Conservation (phyloP, 53 echinoderm and acorn worm genomes). For the Paracentrotus lividus region DNA sequence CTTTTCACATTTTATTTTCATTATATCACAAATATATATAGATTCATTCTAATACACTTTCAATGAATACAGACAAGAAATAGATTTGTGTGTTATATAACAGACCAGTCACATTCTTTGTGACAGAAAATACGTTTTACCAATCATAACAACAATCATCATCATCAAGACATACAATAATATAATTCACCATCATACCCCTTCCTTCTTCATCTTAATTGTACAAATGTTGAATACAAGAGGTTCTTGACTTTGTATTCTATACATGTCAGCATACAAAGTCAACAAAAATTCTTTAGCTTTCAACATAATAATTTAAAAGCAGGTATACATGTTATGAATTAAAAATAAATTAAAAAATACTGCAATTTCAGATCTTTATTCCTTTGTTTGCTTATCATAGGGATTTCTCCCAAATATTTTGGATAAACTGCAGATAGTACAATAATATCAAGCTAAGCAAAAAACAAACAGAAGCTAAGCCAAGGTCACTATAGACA, state of each 20-base stretch:
- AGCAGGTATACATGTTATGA: not conserved
- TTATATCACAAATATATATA: conserved; percentile 72
- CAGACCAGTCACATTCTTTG: conserved; percentile 8
- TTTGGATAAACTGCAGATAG: no score
- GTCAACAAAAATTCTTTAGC: not conserved
- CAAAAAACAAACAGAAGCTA: no score
- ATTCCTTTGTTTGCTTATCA: no score
- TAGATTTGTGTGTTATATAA: conserved; percentile 28
- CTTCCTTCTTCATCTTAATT: not conserved
- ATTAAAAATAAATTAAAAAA: not conserved
- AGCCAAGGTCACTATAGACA: no score
- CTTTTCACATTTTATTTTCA: conserved; percentile 21
- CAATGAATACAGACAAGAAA: conserved; percentile 39
- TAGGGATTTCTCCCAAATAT: no score
- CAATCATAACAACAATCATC: not conserved
- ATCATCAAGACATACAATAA: not conserved
- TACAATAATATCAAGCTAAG: no score
- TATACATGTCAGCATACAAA: not conserved
- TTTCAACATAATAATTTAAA: not conserved
- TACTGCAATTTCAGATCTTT: no score
- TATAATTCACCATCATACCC: not conserved
- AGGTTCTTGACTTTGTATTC: not conserved
- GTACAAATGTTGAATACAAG: not conserved
- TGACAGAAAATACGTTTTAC: conserved; percentile 2
- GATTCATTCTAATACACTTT: conserved; percentile 64